phyloP scores from a whole-genome alignment of 2,797 vertebrate genomes.

The Lepilemur ruficaudatus region DNA sequence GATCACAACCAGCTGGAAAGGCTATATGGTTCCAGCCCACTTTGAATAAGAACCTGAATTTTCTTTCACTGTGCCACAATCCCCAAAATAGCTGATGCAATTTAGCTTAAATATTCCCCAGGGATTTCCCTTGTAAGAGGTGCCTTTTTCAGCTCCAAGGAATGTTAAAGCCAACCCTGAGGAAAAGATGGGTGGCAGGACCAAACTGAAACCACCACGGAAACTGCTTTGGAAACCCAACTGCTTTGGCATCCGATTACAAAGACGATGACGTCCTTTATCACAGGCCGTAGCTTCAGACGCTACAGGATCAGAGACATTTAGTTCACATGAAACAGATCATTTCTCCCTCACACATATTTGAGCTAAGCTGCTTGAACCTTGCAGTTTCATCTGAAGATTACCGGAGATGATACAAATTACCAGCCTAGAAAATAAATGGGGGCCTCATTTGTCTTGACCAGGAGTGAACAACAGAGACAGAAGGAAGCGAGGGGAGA shows the following conservation, averaged over 20 bases:
- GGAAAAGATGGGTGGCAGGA: neutral
- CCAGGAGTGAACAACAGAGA: neutral
- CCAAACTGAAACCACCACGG: neutral
- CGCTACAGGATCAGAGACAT: conserved; percentile 39
- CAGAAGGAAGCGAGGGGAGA: neutral
- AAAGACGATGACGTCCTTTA: conserved; percentile 6
- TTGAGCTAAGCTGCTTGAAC: conserved; percentile 67
- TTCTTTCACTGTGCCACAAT: neutral
- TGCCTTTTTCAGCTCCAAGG: neutral
- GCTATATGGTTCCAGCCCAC: neutral
- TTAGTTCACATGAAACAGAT: conserved; percentile 31
- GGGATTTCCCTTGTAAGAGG: neutral
- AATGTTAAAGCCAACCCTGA: neutral
- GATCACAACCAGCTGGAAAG: neutral
- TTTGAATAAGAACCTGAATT: neutral
- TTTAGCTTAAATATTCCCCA: neutral
- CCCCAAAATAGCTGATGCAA: neutral
- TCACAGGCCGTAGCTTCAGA: conserved; percentile 2
- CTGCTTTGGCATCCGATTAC: neutral
- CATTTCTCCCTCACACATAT: conserved; percentile 62
- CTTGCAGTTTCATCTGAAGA: conserved; percentile 40
- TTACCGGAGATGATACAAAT: conserved; percentile 62
- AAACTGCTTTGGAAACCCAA: neutral
- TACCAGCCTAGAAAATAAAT: conserved; percentile 51
- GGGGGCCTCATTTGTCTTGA: neutral